Base-by-base conservation (phyloP, 2,888 invertebrate genomes). In the Laspeyria flexula region DNA sequence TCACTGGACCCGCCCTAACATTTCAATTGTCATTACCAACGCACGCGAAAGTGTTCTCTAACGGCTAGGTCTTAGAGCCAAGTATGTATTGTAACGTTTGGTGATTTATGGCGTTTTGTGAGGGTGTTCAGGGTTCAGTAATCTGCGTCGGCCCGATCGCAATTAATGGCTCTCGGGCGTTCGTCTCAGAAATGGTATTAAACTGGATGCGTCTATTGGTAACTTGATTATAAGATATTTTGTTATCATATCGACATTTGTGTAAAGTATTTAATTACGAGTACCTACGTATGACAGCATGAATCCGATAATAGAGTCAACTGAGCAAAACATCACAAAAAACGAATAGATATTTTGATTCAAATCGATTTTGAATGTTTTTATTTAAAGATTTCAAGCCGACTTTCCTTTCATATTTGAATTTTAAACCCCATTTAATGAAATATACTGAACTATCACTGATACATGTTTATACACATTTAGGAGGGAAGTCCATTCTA, bases 131-230 rank as follows among this genome's bases (percentile, higher is more conserved):
- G 81, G 82, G 79, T 75, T 75, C 78, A 73, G 82, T 90, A 88
- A 90, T 89, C 88, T 81, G 83, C 83, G 85, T 80, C 79, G 83
- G 77, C 79, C 85, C 83, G 78, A 85, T 85, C 79, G 85, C 86
- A 89, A 90, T 90, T 91, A 91, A 89, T 88, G 87, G 81, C 77
- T 79, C 79, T 59, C 79, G 75, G 66, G 73, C 69, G 73, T 72
- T 69, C 78, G 76, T 67, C 62, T 67, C 71, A 9, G 62, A 62
- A 75, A 77, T 71, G 69, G 72, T 71, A 64, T 70, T 59, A 43
- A 33, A 53, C 60, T 59, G 44, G 72, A 63, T 54, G 46, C 46
- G 58, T 30, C 49, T 40, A 12, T n/a, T 13, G 13, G 12, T 38
- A 13, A 38, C 12, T 31, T 41, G 12, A 31, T 41, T 31, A 25